Base-by-base conservation (phyloP, 2,797 vertebrate genomes). In the Ctenopoma kingsleyae region DNA sequence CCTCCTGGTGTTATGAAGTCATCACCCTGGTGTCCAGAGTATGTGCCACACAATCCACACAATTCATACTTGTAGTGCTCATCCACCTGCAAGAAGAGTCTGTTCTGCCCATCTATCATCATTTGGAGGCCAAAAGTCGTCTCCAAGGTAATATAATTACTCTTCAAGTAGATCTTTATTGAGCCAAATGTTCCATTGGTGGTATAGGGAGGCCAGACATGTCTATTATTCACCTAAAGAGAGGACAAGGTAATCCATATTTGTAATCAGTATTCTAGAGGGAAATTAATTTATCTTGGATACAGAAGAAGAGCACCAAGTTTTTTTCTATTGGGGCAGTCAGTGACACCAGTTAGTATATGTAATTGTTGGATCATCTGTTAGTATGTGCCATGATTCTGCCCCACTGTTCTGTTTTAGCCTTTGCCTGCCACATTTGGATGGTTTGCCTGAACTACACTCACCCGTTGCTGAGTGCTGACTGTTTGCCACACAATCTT, bases 31-130 rank as follows among this genome's bases (percentile, higher is more conserved):
- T 87, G 76, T 47, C 80, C 90, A 25, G 94, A 96, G 81, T 94
- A 96, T 9, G 93, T 95, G 15, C 96, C 96, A 60, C 96, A 96
- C 25, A 96, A 76, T 46, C 96, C 95, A 19, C 94, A 95, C n/a
- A 96, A 65, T 15, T 89, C 83, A 40, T 92, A 94, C 79, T 86
- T 90, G 82, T 94, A 93, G 44, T 82, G 87, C 59, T 96, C 96
- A 36, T 95, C 94, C 67, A 94, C 94, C 59, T 94, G 92, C 54
- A 97, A 74, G 71, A 96, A 95, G 36, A 96, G 89, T 40, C 95
- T 89, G 63, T 93, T 83, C 57, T 93, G 75, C 19, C 92, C 88
- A 66, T 96, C 94, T 47, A 95, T 92, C 36, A 88, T 74, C 43
- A 97, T 76, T 73, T 91, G 91, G 48, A 97, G 90, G 41, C 96